These are phyloP conservation scores for Conchocele bisecta DNA, from an alignment of 2,888 invertebrate species.

Conservation along the genomic window DNA sequence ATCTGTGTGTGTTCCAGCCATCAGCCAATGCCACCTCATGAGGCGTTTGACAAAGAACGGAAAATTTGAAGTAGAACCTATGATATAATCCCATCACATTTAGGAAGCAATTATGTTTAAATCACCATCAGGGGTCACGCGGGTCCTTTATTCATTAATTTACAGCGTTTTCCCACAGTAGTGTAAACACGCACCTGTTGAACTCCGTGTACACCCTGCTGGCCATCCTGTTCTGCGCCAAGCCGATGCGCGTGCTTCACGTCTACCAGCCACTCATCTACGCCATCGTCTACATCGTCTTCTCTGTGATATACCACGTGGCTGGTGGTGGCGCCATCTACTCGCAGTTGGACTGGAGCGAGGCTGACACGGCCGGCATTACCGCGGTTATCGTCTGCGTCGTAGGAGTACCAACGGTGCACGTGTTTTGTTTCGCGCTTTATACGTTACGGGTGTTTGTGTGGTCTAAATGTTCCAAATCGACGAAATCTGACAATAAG, in stretches of 20 bases:
- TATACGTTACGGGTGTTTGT: slow-evolving; percentile 42
- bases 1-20: too few species aligned
- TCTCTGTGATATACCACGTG: slow-evolving; percentile 57
- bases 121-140: not conserved
- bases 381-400: slow-evolving; percentile 18
- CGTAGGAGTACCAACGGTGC: slow-evolving; percentile 52
- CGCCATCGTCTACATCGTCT: slow-evolving; percentile 53
- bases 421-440: slow-evolving; percentile 49
- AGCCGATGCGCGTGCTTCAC: slow-evolving; percentile 60
- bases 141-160: not conserved
- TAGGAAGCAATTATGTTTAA: too few species aligned
- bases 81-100: too few species aligned
- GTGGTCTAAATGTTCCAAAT: not conserved
- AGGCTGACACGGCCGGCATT: slow-evolving; percentile 26
- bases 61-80: too few species aligned
- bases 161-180: slow-evolving; percentile 47
- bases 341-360: slow-evolving; percentile 54
- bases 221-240: slow-evolving; percentile 49
- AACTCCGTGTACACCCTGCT: slow-evolving; percentile 57
- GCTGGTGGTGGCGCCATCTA: slow-evolving; percentile 58
- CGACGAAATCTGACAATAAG: not conserved
- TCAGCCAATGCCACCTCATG: too few species aligned
- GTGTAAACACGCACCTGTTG: slow-evolving; percentile 60
- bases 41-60: too few species aligned
- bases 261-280: slow-evolving; percentile 57